A percentile compares a stretch with the other conserved stretches of the same genome.
Conservation (phyloP, 2,888 invertebrate species). For the Drosophila lacicola region DNA sequence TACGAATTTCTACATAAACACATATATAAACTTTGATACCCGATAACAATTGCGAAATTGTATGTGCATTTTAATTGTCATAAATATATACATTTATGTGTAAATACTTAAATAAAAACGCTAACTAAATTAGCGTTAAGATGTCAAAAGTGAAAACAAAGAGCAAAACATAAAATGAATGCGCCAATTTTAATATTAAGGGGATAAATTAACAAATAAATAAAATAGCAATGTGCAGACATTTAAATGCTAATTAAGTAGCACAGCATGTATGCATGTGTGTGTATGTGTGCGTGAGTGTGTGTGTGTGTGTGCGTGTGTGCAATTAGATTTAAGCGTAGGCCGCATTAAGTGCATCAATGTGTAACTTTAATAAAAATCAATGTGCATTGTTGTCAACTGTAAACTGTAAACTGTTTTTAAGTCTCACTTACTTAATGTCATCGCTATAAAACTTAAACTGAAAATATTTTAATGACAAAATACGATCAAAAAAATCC, state of each 20-base stretch:
- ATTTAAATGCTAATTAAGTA: slow-evolving; percentile 66
- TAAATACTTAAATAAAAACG: slow-evolving; percentile 60
- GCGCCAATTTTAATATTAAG: slow-evolving; percentile 73
- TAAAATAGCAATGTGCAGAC: slow-evolving; percentile 43
- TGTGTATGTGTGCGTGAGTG: background rate
- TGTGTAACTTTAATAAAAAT: slow-evolving; percentile 44
- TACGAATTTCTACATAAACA: slow-evolving; percentile 33
- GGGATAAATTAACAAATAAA: slow-evolving; percentile 35
- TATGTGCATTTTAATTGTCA: slow-evolving; percentile 39
- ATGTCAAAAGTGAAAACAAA: slow-evolving; percentile 35
- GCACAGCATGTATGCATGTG: slow-evolving; percentile 8
- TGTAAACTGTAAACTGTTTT: slow-evolving; percentile 75
- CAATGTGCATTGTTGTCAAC: slow-evolving; percentile 72
- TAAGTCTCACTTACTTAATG: slow-evolving; percentile 77
- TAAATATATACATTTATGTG: slow-evolving; percentile 43
- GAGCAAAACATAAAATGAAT: slow-evolving; percentile 40
- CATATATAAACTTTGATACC: slow-evolving; percentile 33
- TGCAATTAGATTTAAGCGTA: slow-evolving; percentile 34
- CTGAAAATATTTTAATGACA: slow-evolving; percentile 24
- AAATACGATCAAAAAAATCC: slow-evolving; percentile 39
- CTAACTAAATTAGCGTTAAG: slow-evolving; percentile 70
- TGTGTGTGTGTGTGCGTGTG: slow-evolving; percentile 10
- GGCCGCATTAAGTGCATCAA: slow-evolving; percentile 16
- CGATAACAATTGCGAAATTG: slow-evolving; percentile 19
- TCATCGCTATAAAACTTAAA: slow-evolving; percentile 74